A percentile compares a stretch with the other conserved stretches of the same genome.
These are phyloP conservation scores for Sesamia nonagrioides DNA, from an alignment of 1,140 invertebrate species.

Conservation along the genomic window DNA sequence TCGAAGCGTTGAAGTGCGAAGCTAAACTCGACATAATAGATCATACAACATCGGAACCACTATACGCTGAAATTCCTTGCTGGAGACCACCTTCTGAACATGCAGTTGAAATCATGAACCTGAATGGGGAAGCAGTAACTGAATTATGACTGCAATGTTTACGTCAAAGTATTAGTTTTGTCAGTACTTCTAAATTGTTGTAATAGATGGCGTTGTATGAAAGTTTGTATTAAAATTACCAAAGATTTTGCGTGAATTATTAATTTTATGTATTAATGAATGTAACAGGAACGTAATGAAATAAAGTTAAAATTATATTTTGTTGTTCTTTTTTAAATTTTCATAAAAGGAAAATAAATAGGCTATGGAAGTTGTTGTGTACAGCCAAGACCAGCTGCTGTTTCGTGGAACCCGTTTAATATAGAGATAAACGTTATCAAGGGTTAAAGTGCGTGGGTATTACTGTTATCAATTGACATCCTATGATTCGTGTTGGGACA, in stretches of 20 bases:
- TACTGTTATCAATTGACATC: constrained; percentile 23
- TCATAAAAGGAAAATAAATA: neutral
- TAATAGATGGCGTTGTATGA: constrained; percentile 65
- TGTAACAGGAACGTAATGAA: constrained; percentile 24
- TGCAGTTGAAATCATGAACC: constrained; percentile 77
- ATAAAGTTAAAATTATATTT: neutral
- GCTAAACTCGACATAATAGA: constrained; percentile 78
- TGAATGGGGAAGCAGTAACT: constrained; percentile 84
- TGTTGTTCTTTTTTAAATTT: constrained; percentile 8
- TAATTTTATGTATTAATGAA: constrained; percentile 35
- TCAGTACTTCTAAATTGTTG: constrained; percentile 9
- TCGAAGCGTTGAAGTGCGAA: constrained; percentile 82
- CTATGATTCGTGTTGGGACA: neutral
- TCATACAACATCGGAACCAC: constrained; percentile 77
- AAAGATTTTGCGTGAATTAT: constrained; percentile 48
- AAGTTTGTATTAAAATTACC: constrained; percentile 33
- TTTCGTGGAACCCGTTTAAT: constrained; percentile 54
- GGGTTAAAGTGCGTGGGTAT: constrained; percentile 61
- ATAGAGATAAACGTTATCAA: constrained; percentile 55
- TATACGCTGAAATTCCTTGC: constrained; percentile 85
- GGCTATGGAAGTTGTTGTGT: neutral
- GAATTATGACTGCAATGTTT: constrained; percentile 78
- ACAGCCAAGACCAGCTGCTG: neutral
- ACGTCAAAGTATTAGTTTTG: neutral
- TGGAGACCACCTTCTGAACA: constrained; percentile 82